Base-by-base conservation (phyloP, 1,140 invertebrate species). In the Aethina tumida region DNA sequence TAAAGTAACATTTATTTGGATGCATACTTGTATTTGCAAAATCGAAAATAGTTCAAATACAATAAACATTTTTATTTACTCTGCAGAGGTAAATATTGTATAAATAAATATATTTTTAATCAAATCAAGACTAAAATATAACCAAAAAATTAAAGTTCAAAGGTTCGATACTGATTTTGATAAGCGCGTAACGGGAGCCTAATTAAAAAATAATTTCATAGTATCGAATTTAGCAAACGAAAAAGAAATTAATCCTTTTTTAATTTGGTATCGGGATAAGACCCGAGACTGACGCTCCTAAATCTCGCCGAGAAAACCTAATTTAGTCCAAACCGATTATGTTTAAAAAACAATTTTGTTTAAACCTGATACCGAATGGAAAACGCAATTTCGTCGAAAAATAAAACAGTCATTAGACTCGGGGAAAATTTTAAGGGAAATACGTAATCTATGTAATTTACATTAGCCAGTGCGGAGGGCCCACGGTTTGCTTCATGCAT, bases 401-500 rank as follows among this genome's bases (percentile, higher is more conserved):
- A 40, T 40, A 32, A 40, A 40, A 34, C 20, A 40, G 30, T 35
- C 39, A 40, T 40, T 40, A 35, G 30, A 40, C 26, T 10, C n/a
- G 14, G 24, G 30, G 29, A 14, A 24, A 26, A 40, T 33, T 40
- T 24, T 5, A 2, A 34, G 14, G 14, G 17, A 27, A 33, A 40
- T 40, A 30, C 17, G 31, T 24, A 34, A 45, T 45, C 42, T 40
- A 22, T 19, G 38, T 45, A 45, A 45, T 45, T 45, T 40, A 40
- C 38, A 40, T 39, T 41, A 29, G 25, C 26, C 10, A 15, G 24
- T 27, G 19, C 25, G 35, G 28, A 37, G 4, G 22, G 30, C 35
- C 16, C 19, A 27, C 21, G 30, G 30, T 21, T 39, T 34, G 32
- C 32, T 41, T 50, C 49, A 54, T 54, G 49, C 52, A 54, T 54